Evolutionary conservation across 2,888 invertebrate genomes (phyloP), one percentile per base, ranked within the genome.

Genomic region (Frankliniella fusca): DNA sequence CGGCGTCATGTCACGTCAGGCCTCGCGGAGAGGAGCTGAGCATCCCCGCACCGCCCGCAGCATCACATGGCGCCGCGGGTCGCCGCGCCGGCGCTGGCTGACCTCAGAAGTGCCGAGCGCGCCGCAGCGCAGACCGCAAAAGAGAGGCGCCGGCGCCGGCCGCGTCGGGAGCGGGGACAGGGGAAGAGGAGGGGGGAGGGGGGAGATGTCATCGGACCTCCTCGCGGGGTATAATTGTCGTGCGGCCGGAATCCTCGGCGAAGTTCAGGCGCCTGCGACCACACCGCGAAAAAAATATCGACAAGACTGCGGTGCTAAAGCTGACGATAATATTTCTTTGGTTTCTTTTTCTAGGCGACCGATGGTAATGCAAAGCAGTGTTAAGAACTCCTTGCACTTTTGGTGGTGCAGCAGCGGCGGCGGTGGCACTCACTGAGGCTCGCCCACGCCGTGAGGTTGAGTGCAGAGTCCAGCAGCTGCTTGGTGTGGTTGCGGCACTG

Each of bases 401-500:
- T n/a, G 5, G 23, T 23, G n/a, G 70, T 23, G 70, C 23, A 11
- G 70, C 23, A 70, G 11, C 54, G n/a, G n/a, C n/a, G n/a, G n/a
- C n/a, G n/a, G 15, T 54, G 11, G 54, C 12, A 76, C 70, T 76
- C 70, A 76, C 70, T 76, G 70, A 8, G 23, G 27, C 27, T 76
- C 27, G 70, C 70, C 70, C 70, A 76, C 23, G 23, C 27, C 23
- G 70, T 23, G 23, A 27, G 70, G 70, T 76, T 27, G 70, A 27
- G 8, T 10, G 70, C 70, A 11, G 90, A 90, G 85, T 90, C 88
- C 84, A 91, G 85, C 79, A 90, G 89, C 82, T 87, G 87, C 83
- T 88, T 88, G 0, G 90, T 90, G 82, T 91, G 91, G 79, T 89
- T 89, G 83, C 90, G 88, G 86, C 91, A 91, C 1, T 87, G 85